Conservation (phyloP, 2,113 vertebrate species). For the Chionis minor region DNA sequence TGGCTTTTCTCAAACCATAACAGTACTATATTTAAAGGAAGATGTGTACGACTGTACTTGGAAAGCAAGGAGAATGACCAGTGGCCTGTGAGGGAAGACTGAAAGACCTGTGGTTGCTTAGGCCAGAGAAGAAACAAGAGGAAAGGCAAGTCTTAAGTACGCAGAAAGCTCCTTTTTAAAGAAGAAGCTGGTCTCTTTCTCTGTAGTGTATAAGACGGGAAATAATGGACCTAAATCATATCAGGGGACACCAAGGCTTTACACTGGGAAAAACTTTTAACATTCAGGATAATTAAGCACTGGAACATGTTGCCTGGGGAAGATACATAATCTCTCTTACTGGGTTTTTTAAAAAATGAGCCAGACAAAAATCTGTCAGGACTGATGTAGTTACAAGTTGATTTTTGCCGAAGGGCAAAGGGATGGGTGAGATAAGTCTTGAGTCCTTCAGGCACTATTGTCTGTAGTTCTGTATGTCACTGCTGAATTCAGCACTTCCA, state of each 20-base stretch:
- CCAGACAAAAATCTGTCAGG: neutral
- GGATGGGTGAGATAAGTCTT: neutral
- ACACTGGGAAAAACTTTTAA: neutral
- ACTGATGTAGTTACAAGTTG: neutral
- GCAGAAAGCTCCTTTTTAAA: neutral
- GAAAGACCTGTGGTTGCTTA: neutral
- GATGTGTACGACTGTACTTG: fast-evolving
- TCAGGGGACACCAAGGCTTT: neutral
- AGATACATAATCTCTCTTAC: neutral
- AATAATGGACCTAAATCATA: neutral
- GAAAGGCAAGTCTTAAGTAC: neutral
- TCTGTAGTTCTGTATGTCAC: neutral
- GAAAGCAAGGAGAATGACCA: neutral
- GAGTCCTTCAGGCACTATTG: neutral
- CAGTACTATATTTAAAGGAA: neutral
- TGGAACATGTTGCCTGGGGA: neutral
- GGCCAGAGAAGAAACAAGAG: neutral
- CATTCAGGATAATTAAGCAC: conserved; percentile 6
- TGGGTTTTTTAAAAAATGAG: neutral
- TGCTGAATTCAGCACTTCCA: conserved; percentile 36
- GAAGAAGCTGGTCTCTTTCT: neutral
- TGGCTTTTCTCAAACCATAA: too few species aligned
- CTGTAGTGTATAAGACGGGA: neutral
- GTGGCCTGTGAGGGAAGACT: neutral
- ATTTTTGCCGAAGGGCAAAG: conserved; percentile 5